Percentiles rank a stretch among this genome's conserved stretches.
These are phyloP conservation scores for Idaea dimidiata DNA, from an alignment of 2,888 invertebrate genomes.

Conservation along the genomic window DNA sequence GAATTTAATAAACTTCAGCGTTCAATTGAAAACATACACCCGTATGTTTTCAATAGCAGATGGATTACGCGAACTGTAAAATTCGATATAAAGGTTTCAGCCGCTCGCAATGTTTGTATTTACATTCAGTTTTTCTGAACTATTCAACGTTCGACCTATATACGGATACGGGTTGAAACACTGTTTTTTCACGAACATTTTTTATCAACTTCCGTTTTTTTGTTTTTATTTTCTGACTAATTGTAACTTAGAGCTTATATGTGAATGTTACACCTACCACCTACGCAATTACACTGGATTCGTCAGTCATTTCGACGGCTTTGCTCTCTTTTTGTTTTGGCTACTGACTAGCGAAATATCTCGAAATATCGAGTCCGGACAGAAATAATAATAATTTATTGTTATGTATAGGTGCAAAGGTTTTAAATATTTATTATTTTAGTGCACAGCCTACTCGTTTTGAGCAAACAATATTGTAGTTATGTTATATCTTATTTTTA, in stretches of 20 bases:
- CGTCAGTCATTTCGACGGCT: too few relatives aligned
- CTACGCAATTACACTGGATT: too few relatives aligned
- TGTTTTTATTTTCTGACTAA: conserved; percentile 3
- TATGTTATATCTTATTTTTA: too few relatives aligned
- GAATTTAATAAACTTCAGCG: background rate
- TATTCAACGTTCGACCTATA: background rate
- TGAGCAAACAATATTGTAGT: too few relatives aligned
- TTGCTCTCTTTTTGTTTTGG: too few relatives aligned
- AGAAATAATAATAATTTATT: too few relatives aligned
- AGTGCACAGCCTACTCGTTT: too few relatives aligned
- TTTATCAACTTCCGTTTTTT: background rate
- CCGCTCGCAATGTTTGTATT: conserved; percentile 16
- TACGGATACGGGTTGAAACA: background rate
- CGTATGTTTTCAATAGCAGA: conserved; percentile 15
- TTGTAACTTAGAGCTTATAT: background rate
- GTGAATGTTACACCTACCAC: too few relatives aligned
- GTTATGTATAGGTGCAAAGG: too few relatives aligned
- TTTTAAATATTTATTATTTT: too few relatives aligned
- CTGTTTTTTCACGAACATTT: background rate
- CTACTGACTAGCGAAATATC: too few relatives aligned
- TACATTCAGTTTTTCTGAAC: background rate
- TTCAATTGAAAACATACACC: background rate
- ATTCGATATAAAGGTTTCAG: conserved; percentile 34
- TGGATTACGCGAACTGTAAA: conserved; percentile 34
- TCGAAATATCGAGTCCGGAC: too few relatives aligned